These are phyloP conservation scores for Camelus dromedarius DNA, from an alignment of 2,113 vertebrate species.

Conservation along the genomic window DNA sequence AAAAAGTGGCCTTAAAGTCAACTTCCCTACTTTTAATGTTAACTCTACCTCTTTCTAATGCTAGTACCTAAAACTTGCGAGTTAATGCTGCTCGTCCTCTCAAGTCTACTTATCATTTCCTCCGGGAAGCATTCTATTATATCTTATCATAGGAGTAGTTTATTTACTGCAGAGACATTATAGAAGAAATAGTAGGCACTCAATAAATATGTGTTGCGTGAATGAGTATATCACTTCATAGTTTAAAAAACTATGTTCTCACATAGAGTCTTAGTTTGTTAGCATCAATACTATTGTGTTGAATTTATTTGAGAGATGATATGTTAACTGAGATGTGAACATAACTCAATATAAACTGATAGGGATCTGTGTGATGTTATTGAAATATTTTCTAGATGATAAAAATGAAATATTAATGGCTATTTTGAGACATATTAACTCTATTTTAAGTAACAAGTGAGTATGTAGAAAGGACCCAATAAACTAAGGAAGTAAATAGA, in stretches of 20 bases:
- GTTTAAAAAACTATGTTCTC: not conserved
- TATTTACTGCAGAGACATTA: not conserved
- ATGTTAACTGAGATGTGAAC: not conserved
- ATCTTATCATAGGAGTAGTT: not conserved
- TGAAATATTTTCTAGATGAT: conserved; percentile 14
- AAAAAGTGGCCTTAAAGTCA: not conserved
- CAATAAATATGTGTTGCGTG: not conserved
- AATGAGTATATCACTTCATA: not conserved
- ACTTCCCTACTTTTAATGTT: not conserved
- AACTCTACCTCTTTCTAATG: not conserved
- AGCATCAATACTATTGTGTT: not conserved
- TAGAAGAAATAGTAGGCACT: not conserved
- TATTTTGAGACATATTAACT: not conserved
- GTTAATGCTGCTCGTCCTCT: not conserved
- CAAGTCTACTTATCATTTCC: not conserved
- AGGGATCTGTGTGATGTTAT: not conserved
- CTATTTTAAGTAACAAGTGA: not conserved
- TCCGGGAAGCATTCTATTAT: not conserved
- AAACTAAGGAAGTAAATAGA: not conserved
- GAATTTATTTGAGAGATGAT: conserved; percentile 32
- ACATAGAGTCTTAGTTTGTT: not conserved
- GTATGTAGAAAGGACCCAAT: not conserved
- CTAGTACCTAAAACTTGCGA: not conserved
- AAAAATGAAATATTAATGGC: not conserved
- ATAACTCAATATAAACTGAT: not conserved